Base-by-base conservation (phyloP, 92 coral and sea anemone species). In the Epizoanthus rinbou region DNA sequence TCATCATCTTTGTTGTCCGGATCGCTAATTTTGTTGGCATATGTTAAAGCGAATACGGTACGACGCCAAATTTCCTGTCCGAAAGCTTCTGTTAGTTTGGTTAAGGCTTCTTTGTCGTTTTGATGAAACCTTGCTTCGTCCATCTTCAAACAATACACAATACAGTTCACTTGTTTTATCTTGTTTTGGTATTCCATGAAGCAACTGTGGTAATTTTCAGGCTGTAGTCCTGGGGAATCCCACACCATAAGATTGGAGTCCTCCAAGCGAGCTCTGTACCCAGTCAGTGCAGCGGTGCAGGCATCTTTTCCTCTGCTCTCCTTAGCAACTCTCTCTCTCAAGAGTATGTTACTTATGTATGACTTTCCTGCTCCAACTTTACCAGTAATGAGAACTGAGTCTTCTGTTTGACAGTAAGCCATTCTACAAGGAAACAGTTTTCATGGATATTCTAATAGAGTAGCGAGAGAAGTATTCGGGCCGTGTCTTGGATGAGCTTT, bases 281-380 rank as follows among this genome's bases (percentile, higher is more conserved):
- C 41, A 6, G 24, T 4, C 16, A 66, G 3, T 11, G 45, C 14
- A 22, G 45, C 3, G 3, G 72, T 15, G 2, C 43, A 14, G 28
- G 21, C 18, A 10, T 24, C 72, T 24, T 66, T 60, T 7, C 24
- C 65, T 60, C 65, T 60, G 21, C 23, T 10, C 24, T 60, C 65
- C 65, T 60, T 60, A 6, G 65, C 24, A 1, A 7, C 28, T 5
- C 24, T 60, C 24, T 60, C 65, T n/a, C 28, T 10, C 21, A 16
- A 7, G 24, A n/a, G 28, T 6, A 60, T 28, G 13, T 67, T 37
- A 41, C 33, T n/a, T 9, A 67, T 5, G 47, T 67, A 67, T 8
- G 73, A 28, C 47, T 67, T 67, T 67, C 73, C 73, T 13, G 47
- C 28, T 31, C 73, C 73, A 25, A 37, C 33, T 67, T 67, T 67